Base-by-base conservation (phyloP, 2,888 invertebrate species). In the Congeria kusceri region DNA sequence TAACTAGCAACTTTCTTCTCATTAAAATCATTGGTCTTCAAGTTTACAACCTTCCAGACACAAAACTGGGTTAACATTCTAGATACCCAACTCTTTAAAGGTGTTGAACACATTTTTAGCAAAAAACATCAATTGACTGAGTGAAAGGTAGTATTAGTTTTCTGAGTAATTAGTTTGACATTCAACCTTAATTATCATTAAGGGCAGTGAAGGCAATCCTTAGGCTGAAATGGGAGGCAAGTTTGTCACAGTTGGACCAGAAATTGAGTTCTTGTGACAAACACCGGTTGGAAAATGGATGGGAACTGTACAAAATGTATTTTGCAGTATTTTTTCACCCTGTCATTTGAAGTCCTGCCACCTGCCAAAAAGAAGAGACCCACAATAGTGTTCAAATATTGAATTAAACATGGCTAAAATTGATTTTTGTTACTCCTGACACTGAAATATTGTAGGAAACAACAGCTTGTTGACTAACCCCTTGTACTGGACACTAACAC, bases 371-470 rank as follows among this genome's bases (percentile, higher is more conserved):
- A 62, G 44, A 56, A 44, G 56, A 28, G 57, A 13, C 18, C 62
- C 3, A 65, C 70, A 76, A 70, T 70, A 59, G 70, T 76, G 76
- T 53, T 44, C 76, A 76, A 76, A 76, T 76, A 76, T 76, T 69
- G 70, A 70, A 66, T 64, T 76, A 76, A 76, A 70, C 32, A n/a
- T n/a, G 64, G 70, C 65, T 65, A 58, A 27, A 61, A 65, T 76
- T 76, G 27, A 65, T 76, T 76, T 75, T 75, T 75, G 9, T 58
- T 29, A 25, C 32, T 32, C 44, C 29, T 47, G 76, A 76, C 76
- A 70, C 49, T 69, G 70, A 70, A 49, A 61, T 47, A 70, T 76
- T 69, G 65, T 44, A 53, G 65, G 70, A 70, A 76, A 53, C 70
- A 69, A 61, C 59, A 15, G 39, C 53, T 58, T 64, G 63, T 75